Base-by-base conservation (phyloP, 2,113 vertebrate genomes). In the Passer domesticus region DNA sequence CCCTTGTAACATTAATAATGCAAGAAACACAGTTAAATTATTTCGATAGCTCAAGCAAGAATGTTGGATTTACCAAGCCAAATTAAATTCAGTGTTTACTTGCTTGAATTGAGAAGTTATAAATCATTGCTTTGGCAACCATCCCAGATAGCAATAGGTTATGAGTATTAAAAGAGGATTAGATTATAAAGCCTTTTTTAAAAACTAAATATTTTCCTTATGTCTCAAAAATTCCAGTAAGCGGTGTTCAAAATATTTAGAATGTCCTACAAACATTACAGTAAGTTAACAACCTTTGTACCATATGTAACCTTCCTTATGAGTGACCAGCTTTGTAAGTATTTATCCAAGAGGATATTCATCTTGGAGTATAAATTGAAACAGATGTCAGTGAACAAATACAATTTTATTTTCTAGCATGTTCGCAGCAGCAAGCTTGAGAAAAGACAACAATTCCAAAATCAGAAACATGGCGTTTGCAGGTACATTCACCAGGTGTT, bases 331-430 rank as follows among this genome's bases (percentile, higher is more conserved):
- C 64, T 95, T 56, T 78, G 62, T 87, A 88, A 64, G 46, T 31
- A 73, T 97, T 89, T 95, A 69, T 41, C 28, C 14, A 84, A 81
- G n/a, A 67, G 56, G 12, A 77, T 44, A 72, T 83, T 69, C 56
- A 62, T 95, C 58, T 84, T 60, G 44, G 72, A 96, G 25, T 91
- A 89, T 87, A 97, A 96, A 91, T 68, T 90, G 63, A 94, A 96
- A 94, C 50, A 96, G 73, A 77, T 83, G 24, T 59, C 73, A 73
- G 27, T 59, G 50, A 97, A 77, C 74, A 96, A 96, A 96, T 43
- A 83, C 53, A 77, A 37, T 91, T 95, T 96, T 90, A 90, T 96
- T 95, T 97, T 97, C 84, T 72, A 92, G 33, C 35, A 90, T 35
- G 27, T 89, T 94, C 64, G 90, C 78, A 77, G 83, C 43, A 47